phyloP scores from a whole-genome alignment of 2,113 vertebrate genomes.

The Anseranas semipalmata region DNA sequence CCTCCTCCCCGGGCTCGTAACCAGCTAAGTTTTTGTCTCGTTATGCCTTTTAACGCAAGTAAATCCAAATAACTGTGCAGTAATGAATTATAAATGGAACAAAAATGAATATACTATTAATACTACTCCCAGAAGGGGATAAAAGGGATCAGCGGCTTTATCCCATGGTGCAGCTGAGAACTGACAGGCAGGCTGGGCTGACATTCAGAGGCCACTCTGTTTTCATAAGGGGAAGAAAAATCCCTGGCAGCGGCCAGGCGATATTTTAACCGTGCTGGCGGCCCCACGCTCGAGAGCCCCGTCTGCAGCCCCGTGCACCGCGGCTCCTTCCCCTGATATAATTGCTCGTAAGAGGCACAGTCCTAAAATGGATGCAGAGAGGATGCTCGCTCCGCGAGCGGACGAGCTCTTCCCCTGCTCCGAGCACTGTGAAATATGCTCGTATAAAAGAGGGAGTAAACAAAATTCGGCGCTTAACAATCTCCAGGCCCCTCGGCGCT shows the following conservation, averaged over 20 bases:
- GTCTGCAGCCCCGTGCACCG: not conserved
- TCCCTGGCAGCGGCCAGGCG: not conserved
- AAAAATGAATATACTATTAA: slow-evolving; percentile 73
- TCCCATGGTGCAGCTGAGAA: slow-evolving; percentile 68
- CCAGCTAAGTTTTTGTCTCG: slow-evolving; percentile 59
- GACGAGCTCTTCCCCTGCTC: not conserved
- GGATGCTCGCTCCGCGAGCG: not conserved
- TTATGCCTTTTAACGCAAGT: slow-evolving; percentile 61
- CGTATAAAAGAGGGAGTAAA: slow-evolving; percentile 55
- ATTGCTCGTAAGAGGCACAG: not conserved
- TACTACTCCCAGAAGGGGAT: slow-evolving; percentile 68
- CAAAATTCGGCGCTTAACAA: slow-evolving; percentile 34
- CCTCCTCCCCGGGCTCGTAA: not conserved
- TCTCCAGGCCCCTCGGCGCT: slow-evolving; percentile 27
- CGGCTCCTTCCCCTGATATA: not conserved
- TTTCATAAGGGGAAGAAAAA: slow-evolving; percentile 45
- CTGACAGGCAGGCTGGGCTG: slow-evolving; percentile 56
- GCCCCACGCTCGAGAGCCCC: not conserved
- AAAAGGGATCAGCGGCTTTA: slow-evolving; percentile 72
- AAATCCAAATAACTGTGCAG: slow-evolving; percentile 70
- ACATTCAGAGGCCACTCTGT: slow-evolving; percentile 63
- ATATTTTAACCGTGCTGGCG: not conserved
- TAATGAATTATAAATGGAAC: slow-evolving; percentile 73
- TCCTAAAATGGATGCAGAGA: slow-evolving; percentile 45
- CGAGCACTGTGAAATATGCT: slow-evolving; percentile 36